A percentile compares a stretch with the other conserved stretches of the same genome.
phyloP scores from a whole-genome alignment of 2,113 vertebrate species.

The Bettongia penicillata region DNA sequence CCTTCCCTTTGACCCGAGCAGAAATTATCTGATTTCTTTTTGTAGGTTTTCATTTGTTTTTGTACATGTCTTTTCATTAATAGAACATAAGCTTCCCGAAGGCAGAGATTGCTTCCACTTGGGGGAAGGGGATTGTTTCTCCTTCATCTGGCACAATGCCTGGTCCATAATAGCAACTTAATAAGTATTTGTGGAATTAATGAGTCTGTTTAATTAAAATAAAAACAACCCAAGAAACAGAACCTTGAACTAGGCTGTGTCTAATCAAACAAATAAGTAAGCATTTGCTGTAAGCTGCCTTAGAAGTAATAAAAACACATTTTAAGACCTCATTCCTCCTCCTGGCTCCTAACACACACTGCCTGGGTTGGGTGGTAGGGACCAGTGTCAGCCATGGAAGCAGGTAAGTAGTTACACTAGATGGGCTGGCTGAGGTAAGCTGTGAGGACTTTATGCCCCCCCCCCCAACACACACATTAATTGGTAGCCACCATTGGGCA shows the following conservation, averaged over 20 bases:
- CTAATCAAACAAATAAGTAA: not conserved
- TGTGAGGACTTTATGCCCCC: accelerated
- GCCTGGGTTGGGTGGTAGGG: not conserved
- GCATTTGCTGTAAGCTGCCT: not conserved
- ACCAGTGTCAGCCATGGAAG: not conserved
- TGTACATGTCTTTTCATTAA: not conserved
- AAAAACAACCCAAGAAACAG: not conserved
- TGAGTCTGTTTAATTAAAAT: not conserved
- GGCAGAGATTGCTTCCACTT: not conserved
- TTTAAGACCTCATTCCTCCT: not conserved
- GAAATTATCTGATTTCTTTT: not conserved
- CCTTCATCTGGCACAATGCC: not conserved
- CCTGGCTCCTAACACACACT: not conserved
- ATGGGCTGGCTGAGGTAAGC: not conserved
- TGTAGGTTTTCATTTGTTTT: not conserved
- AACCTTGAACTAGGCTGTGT: not conserved
- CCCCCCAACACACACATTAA: too few relatives aligned
- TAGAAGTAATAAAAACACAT: not conserved
- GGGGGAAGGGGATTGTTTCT: not conserved
- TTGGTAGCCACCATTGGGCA: not conserved
- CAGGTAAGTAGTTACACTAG: not conserved
- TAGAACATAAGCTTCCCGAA: not conserved
- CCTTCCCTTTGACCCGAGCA: not conserved
- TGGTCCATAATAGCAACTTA: not conserved
- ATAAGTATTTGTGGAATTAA: not conserved